Conservation (phyloP, 2,797 vertebrate genomes). For the Sciaenops ocellatus region DNA sequence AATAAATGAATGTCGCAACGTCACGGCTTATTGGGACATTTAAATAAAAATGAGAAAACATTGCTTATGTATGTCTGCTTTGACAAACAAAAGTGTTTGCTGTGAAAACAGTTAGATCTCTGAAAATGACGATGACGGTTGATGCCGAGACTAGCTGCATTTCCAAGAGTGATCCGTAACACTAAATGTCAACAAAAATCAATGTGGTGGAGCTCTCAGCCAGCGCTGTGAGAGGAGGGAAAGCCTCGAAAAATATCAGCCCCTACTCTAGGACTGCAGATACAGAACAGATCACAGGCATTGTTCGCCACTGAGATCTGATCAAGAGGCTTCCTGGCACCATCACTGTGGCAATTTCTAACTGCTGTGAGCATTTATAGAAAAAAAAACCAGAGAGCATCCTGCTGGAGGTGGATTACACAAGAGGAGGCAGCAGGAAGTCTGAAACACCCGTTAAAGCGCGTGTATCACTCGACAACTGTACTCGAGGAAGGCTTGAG, state of each 20-base stretch:
- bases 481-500: neutral
- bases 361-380: neutral
- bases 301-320: neutral
- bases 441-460: conserved; percentile 1
- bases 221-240: neutral
- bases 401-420: conserved; percentile 7
- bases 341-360: neutral
- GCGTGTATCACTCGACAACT: neutral
- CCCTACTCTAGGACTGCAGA: neutral
- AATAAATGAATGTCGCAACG: neutral
- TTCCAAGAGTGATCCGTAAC: neutral
- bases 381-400: neutral
- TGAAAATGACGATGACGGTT: neutral
- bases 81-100: neutral
- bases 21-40: neutral
- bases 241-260: neutral
- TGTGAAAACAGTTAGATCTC: neutral
- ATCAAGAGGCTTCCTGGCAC: neutral
- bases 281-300: neutral
- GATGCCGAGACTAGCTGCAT: neutral
- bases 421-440: conserved; percentile 6
- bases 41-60: neutral
- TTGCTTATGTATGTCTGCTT: neutral
- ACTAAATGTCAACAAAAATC: neutral
- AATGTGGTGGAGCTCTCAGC: neutral